These are phyloP conservation scores for Oostethus manadensis DNA, from an alignment of 2,113 vertebrate genomes.

Conservation along the genomic window DNA sequence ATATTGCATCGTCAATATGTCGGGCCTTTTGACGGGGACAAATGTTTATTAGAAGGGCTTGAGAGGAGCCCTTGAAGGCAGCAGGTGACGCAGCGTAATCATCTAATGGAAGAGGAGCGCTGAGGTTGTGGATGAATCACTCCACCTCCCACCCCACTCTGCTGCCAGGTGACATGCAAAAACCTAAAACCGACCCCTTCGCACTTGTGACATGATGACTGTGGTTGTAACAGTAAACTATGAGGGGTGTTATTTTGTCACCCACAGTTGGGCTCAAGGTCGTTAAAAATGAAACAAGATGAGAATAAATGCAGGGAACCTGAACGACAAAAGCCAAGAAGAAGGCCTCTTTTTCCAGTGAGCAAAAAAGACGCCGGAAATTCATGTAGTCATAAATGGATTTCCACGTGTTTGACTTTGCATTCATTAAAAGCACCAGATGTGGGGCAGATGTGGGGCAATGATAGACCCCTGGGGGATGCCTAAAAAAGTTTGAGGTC, in stretches of 20 bases:
- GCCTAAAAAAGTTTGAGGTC: too few species aligned
- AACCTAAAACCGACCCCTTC: background rate
- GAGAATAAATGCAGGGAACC: background rate
- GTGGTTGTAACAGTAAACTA: background rate
- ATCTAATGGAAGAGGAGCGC: conserved; percentile 2
- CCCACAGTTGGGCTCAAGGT: background rate
- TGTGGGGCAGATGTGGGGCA: too few species aligned
- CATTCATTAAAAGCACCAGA: too few species aligned
- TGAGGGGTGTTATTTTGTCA: background rate
- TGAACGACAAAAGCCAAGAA: background rate
- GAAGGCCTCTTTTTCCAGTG: background rate
- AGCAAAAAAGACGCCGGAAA: background rate
- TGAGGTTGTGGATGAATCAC: conserved; percentile 19
- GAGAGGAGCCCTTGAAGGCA: conserved; percentile 10
- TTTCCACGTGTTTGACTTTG: background rate
- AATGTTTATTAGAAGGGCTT: background rate
- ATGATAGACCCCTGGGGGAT: too few species aligned
- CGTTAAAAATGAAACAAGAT: background rate
- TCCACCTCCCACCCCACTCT: conserved; percentile 6
- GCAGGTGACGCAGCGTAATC: conserved; percentile 14
- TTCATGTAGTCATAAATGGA: background rate
- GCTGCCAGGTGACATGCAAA: background rate
- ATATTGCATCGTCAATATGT: too few species aligned
- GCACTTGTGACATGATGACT: background rate
- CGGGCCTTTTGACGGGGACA: too few species aligned